A percentile compares a stretch with the other conserved stretches of the same genome.
Conservation (phyloP, 2,888 invertebrate species). For the Ornithoptera priamus region DNA sequence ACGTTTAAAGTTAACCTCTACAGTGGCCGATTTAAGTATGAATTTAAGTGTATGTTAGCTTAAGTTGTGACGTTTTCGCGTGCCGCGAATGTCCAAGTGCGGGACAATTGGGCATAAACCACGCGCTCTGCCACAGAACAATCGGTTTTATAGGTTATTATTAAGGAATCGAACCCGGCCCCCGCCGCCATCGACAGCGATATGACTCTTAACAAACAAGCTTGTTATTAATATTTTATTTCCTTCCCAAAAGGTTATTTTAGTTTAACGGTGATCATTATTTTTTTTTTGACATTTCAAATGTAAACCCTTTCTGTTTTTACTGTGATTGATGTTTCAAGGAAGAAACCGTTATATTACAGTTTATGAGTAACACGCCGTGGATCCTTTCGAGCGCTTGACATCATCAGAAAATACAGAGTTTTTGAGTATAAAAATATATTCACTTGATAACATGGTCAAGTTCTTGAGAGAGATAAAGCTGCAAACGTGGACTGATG, state of each 20-base stretch:
- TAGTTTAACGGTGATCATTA: slow-evolving; percentile 19
- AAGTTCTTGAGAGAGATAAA: no score
- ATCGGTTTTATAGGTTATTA: slow-evolving; percentile 56
- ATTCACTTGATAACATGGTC: no score
- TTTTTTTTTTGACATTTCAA: background rate
- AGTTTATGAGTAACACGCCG: no score
- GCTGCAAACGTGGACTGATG: no score
- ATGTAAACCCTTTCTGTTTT: no score
- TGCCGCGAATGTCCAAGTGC: slow-evolving; percentile 6
- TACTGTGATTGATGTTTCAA: no score
- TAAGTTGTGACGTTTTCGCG: slow-evolving; percentile 1
- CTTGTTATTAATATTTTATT: slow-evolving; percentile 59
- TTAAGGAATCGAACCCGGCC: slow-evolving; percentile 37
- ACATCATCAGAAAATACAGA: no score
- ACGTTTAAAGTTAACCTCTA: slow-evolving; percentile 5
- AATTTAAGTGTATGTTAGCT: slow-evolving; percentile 1
- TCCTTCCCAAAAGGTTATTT: slow-evolving; percentile 27
- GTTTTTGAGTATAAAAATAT: no score
- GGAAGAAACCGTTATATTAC: no score
- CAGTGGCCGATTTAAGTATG: background rate
- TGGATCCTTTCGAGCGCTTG: no score
- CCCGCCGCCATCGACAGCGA: slow-evolving; percentile 39
- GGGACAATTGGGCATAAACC: slow-evolving; percentile 65
- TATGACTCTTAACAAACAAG: slow-evolving; percentile 65
- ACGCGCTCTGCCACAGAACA: slow-evolving; percentile 61